Conservation (phyloP, 1,140 invertebrate genomes). For the Galleria mellonella region DNA sequence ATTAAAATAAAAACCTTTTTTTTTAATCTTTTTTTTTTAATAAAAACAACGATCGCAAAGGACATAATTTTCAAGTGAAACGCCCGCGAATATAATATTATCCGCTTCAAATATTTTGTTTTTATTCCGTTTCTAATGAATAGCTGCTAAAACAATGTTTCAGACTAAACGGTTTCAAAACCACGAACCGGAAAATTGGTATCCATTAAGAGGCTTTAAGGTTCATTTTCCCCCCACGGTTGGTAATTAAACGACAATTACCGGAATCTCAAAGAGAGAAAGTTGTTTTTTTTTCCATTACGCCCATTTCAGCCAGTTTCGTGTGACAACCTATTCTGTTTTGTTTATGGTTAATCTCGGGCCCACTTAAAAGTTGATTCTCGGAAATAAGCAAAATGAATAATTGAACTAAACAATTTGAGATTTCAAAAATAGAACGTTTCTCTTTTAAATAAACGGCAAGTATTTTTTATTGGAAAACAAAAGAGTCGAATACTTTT, state of each 20-base stretch:
- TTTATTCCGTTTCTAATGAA: conserved; percentile 13
- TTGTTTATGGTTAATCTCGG: too few species aligned
- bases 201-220: conserved; percentile 49
- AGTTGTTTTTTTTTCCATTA: conserved; percentile 22
- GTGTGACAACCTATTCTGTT: conserved; percentile 3
- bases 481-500: too few species aligned
- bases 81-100: neutral
- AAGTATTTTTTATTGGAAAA: too few species aligned
- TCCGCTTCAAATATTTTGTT: neutral
- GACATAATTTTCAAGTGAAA: neutral
- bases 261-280: conserved; percentile 34
- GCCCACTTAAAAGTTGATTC: too few species aligned
- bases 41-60: neutral
- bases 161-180: conserved; percentile 31
- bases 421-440: too few species aligned
- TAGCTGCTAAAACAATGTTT: conserved; percentile 44
- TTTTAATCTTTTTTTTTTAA: too few species aligned
- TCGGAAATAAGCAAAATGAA: too few species aligned
- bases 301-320: conserved; percentile 3
- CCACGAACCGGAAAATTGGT: conserved; percentile 55
- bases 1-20: too few species aligned
- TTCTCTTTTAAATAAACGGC: too few species aligned
- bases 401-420: too few species aligned
- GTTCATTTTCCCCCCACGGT: conserved; percentile 38
- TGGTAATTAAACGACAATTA: conserved; percentile 67